A percentile compares a stretch with the other conserved stretches of the same genome.
Evolutionary conservation across 2,888 invertebrate species (phyloP).

Genomic region (Eupithecia subfuscata): DNA sequence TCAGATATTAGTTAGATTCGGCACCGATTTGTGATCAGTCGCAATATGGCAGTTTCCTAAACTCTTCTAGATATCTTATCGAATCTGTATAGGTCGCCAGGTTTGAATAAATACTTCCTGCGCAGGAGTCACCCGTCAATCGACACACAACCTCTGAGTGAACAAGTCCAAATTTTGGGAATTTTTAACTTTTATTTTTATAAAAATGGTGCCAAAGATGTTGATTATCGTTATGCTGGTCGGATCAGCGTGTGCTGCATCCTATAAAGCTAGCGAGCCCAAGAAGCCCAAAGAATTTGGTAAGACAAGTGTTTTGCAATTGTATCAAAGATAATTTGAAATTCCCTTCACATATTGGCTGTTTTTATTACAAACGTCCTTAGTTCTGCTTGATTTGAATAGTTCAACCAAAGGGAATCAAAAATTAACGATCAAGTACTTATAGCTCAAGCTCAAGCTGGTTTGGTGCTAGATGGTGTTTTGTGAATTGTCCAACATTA

Average conservation of each 20-base stretch:
- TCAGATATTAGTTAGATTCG: background rate
- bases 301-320: slow-evolving; percentile 53
- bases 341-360: background rate
- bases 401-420: too few species aligned
- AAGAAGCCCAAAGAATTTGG: slow-evolving; percentile 66
- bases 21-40: background rate
- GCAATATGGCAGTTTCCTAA: background rate
- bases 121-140: slow-evolving; percentile 57
- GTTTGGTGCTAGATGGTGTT: background rate
- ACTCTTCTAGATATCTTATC: background rate
- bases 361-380: background rate
- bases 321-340: background rate
- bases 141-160: slow-evolving; percentile 45
- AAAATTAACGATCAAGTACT: background rate
- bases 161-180: slow-evolving; percentile 22
- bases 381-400: background rate
- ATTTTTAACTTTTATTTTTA: slow-evolving; percentile 20
- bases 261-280: slow-evolving; percentile 55
- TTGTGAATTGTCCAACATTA: background rate
- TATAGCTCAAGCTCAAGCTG: background rate
- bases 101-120: slow-evolving; percentile 69
- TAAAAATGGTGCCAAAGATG: slow-evolving; percentile 68
- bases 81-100: slow-evolving; percentile 55
- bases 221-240: slow-evolving; percentile 59
- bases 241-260: slow-evolving; percentile 62